A percentile compares a stretch with the other conserved stretches of the same genome.
Conservation (phyloP, 2,113 vertebrate species). For the Neolamprologus sp. region DNA sequence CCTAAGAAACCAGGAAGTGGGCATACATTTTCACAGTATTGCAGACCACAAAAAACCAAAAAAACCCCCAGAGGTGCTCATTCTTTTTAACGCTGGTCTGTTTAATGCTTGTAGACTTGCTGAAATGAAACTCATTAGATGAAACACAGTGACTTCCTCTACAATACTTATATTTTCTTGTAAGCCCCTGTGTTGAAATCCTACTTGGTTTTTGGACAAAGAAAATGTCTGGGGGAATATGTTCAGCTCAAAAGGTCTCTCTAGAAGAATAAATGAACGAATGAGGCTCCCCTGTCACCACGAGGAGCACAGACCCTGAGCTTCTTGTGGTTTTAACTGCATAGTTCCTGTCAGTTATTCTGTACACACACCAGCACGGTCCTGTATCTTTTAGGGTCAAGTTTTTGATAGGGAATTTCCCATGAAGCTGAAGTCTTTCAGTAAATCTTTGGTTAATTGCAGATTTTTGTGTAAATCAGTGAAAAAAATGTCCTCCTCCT, state of each 20-base stretch:
- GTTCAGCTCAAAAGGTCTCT: background rate
- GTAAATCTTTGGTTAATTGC: fast-evolving
- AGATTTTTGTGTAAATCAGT: fast-evolving
- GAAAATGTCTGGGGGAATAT: background rate
- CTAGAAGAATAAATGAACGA: background rate
- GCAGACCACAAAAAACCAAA: background rate
- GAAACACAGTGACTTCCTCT: background rate
- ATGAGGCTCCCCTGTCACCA: constrained; percentile 20
- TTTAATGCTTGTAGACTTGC: background rate
- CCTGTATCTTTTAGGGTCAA: constrained; percentile 22
- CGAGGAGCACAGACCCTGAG: constrained; percentile 1
- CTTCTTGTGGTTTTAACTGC: fast-evolving
- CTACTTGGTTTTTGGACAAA: background rate
- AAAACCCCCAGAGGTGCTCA: fast-evolving
- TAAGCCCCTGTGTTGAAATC: background rate
- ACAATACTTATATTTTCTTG: background rate
- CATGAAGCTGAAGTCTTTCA: background rate
- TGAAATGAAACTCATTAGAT: background rate
- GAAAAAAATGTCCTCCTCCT: fast-evolving
- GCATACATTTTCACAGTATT: background rate
- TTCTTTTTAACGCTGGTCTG: background rate
- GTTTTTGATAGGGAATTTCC: background rate
- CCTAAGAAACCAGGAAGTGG: background rate
- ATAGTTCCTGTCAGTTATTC: fast-evolving
- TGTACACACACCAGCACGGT: constrained; percentile 14